Conservation (phyloP, 2,113 vertebrate genomes). For the Chascanopsetta lugubris region DNA sequence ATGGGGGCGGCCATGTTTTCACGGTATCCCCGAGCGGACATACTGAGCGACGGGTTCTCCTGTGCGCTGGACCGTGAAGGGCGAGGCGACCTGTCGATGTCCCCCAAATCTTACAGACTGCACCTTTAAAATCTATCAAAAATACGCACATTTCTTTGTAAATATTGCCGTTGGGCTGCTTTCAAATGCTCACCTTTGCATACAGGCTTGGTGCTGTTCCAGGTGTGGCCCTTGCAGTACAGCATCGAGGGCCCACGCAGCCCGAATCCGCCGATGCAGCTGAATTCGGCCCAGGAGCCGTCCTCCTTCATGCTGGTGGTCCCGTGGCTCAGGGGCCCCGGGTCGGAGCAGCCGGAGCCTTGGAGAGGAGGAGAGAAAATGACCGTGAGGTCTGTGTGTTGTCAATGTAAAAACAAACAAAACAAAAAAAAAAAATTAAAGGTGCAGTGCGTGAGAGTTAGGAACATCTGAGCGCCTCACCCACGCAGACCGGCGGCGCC, state of each 20-base stretch:
- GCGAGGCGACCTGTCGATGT: too few relatives aligned
- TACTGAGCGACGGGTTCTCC: too few relatives aligned
- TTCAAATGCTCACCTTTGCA: constrained; percentile 76
- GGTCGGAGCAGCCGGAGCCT: constrained; percentile 69
- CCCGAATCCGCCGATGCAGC: constrained; percentile 68
- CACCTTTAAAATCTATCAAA: too few relatives aligned
- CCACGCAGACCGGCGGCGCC: constrained; percentile 71
- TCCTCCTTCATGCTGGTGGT: constrained; percentile 51
- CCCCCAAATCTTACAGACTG: too few relatives aligned
- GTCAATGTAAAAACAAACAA: background rate
- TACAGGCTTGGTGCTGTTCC: constrained; percentile 73
- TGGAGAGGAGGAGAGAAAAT: background rate
- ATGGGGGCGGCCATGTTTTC: too few relatives aligned
- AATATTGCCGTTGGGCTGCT: too few relatives aligned
- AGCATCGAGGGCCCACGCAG: constrained; percentile 66
- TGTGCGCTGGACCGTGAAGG: too few relatives aligned
- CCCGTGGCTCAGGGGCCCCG: constrained; percentile 61
- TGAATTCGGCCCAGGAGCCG: constrained; percentile 63
- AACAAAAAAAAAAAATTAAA: background rate
- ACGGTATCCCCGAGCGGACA: too few relatives aligned
- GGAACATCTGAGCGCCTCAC: constrained; percentile 66
- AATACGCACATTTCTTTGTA: too few relatives aligned
- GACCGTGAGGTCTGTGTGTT: background rate
- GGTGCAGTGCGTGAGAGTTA: too few relatives aligned
- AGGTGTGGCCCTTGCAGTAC: constrained; percentile 74